These are phyloP conservation scores for Amitus sp. DNA, from an alignment of 2,888 invertebrate species.

Conservation along the genomic window DNA sequence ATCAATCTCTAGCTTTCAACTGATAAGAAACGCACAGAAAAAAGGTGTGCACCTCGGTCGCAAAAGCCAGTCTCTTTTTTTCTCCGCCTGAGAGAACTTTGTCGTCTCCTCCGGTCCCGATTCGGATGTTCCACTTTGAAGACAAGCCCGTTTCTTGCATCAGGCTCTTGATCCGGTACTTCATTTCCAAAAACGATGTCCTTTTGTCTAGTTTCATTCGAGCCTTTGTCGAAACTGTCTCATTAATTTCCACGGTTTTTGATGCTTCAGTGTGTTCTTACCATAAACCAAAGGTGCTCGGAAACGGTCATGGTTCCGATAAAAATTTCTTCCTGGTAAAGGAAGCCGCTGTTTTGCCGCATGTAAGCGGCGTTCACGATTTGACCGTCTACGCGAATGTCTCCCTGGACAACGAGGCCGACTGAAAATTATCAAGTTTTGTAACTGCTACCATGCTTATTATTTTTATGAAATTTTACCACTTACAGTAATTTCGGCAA, in stretches of 20 bases:
- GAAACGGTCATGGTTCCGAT: conserved; percentile 84
- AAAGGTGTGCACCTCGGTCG: conserved; percentile 90
- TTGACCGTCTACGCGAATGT: conserved; percentile 82
- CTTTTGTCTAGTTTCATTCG: conserved; percentile 81
- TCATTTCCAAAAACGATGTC: conserved; percentile 71
- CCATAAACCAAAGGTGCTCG: conserved; percentile 91
- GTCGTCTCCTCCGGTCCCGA: conserved; percentile 78
- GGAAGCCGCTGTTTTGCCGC: conserved; percentile 85
- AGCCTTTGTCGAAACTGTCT: too few species aligned
- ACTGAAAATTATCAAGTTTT: too few species aligned
- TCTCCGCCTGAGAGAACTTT: conserved; percentile 95
- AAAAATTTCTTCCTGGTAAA: conserved; percentile 93
- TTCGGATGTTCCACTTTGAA: conserved; percentile 78
- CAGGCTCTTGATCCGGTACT: conserved; percentile 75
- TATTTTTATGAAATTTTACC: conserved; percentile 4
- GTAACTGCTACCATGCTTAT: too few species aligned
- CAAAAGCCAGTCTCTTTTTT: conserved; percentile 90
- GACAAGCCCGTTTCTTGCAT: conserved; percentile 78
- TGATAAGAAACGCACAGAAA: background rate
- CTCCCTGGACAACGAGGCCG: conserved; percentile 79
- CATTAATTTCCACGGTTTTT: background rate
- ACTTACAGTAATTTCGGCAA: conserved; percentile 77
- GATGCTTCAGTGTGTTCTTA: conserved; percentile 50
- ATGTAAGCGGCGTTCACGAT: conserved; percentile 76
- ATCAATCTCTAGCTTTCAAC: background rate